Evolutionary conservation across 2,113 vertebrate genomes (phyloP).

Genomic region (Ceyx melanurus): DNA sequence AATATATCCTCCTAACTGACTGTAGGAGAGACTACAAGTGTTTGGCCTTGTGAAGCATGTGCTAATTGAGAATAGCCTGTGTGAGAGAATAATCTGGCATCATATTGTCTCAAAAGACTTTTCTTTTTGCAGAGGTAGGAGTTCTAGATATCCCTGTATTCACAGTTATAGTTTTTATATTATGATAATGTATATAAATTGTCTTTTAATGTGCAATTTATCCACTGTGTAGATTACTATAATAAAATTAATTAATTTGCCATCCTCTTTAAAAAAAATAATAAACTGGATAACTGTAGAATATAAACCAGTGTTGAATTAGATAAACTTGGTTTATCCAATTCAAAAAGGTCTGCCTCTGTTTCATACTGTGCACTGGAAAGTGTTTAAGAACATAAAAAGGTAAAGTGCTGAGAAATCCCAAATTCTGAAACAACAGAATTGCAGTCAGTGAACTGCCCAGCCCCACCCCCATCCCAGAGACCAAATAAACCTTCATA

Average conservation of each 20-base stretch:
- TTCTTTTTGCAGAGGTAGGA: neutral
- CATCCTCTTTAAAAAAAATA: neutral
- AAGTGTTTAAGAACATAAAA: neutral
- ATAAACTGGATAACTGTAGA: slow-evolving; percentile 18
- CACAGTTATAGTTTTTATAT: neutral
- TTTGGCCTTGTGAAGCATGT: slow-evolving; percentile 7
- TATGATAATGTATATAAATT: neutral
- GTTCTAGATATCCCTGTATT: slow-evolving; percentile 17
- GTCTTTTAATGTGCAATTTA: slow-evolving; percentile 14
- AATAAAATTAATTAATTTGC: slow-evolving; percentile 21
- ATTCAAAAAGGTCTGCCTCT: neutral
- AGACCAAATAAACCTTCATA: neutral
- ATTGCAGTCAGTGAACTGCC: neutral
- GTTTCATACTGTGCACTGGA: neutral
- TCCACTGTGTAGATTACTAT: slow-evolving; percentile 24
- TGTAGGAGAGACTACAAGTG: neutral
- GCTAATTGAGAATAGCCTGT: neutral
- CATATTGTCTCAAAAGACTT: neutral
- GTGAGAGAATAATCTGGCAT: slow-evolving; percentile 2
- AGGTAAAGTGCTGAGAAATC: neutral
- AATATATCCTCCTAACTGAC: neutral
- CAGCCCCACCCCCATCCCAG: neutral
- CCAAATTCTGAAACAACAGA: neutral
- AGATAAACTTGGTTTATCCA: neutral
- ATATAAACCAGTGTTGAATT: neutral